phyloP scores from a whole-genome alignment of 2,113 vertebrate genomes.

The Patagioenas fasciata region DNA sequence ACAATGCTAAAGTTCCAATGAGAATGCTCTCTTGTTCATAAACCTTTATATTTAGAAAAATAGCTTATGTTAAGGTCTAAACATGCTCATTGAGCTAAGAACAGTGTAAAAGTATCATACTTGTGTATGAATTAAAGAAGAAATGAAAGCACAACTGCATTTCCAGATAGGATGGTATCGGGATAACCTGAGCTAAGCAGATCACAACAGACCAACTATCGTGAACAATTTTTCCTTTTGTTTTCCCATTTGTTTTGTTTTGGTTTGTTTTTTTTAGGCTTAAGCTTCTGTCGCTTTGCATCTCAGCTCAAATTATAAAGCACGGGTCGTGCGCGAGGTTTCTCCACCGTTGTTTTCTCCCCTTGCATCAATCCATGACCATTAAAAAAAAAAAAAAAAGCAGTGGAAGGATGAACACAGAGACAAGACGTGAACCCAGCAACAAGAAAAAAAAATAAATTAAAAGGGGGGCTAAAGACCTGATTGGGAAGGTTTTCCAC shows the following conservation, averaged over 20 bases:
- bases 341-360: neutral
- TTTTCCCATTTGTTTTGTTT: neutral
- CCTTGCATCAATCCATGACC: neutral
- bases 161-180: conserved; percentile 73
- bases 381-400: neutral
- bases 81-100: conserved; percentile 86
- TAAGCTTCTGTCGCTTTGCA: neutral
- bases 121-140: conserved; percentile 81
- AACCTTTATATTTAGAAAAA: conserved; percentile 87
- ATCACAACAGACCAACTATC: conserved; percentile 63
- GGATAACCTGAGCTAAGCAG: conserved; percentile 45
- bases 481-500: neutral
- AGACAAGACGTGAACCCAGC: neutral
- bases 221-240: neutral
- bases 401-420: conserved; percentile 21
- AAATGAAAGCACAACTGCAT: conserved; percentile 72
- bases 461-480: neutral
- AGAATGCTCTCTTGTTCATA: conserved; percentile 83
- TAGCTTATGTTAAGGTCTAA: conserved; percentile 86
- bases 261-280: neutral
- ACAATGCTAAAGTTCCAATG: conserved; percentile 81
- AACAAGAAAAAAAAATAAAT: neutral
- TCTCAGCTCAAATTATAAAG: conserved; percentile 1
- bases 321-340: neutral
- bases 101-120: conserved; percentile 85